phyloP scores from a whole-genome alignment of 2,888 invertebrate genomes.

The Apomyelois bistriatella region DNA sequence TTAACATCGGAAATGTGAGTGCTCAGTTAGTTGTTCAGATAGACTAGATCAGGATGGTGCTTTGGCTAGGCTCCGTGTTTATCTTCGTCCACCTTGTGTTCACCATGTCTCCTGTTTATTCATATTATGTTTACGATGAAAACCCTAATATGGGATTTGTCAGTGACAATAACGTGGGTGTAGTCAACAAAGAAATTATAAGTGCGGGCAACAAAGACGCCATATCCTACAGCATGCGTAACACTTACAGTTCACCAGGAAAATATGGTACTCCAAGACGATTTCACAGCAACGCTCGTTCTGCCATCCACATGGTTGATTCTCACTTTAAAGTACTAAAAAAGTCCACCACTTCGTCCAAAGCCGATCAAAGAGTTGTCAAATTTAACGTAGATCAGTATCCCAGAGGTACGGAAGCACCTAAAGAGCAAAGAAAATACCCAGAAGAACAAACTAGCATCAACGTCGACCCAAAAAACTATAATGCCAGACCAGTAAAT shows the following conservation, averaged over 20 bases:
- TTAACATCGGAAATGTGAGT: constrained; percentile 35
- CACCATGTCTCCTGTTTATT: constrained; percentile 30
- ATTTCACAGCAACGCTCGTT: not conserved
- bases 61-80: constrained; percentile 29
- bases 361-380: not conserved
- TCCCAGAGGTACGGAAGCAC: not conserved
- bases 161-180: constrained; percentile 21
- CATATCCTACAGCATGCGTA: constrained; percentile 21
- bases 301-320: not conserved
- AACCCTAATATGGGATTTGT: constrained; percentile 39
- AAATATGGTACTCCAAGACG: not conserved
- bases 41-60: constrained; percentile 41
- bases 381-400: not conserved
- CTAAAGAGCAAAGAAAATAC: not conserved
- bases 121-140: constrained; percentile 44
- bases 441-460: not conserved
- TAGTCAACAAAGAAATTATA: not conserved
- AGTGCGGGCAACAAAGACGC: not conserved
- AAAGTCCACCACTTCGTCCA: constrained; percentile 16
- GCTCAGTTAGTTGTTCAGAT: constrained; percentile 28
- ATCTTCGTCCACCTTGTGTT: constrained; percentile 34
- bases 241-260: constrained; percentile 27
- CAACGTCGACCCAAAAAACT: not conserved
- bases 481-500: not conserved
- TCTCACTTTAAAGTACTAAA: constrained; percentile 45